Evolutionary conservation across 92 coral and sea anemone species (phyloP).

Genomic region (Palythoa grandis): DNA sequence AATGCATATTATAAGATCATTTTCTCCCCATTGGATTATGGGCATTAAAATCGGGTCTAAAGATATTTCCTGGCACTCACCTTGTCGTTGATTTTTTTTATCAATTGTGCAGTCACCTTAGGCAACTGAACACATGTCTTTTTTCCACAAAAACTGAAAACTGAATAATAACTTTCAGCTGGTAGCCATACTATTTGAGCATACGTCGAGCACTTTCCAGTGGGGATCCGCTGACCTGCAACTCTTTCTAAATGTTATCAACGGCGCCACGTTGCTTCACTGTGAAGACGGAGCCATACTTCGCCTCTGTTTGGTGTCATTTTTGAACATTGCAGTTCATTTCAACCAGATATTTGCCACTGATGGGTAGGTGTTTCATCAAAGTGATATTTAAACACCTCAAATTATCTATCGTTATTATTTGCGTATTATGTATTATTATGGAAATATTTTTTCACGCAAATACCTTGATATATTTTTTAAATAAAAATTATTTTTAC

Average conservation of each 20-base stretch:
- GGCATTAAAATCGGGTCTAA: no score
- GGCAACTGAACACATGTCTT: background rate
- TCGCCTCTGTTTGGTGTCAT: slow-evolving; percentile 87
- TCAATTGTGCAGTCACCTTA: no score
- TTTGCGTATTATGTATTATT: no score
- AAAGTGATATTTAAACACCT: background rate
- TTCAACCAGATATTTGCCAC: slow-evolving; percentile 89
- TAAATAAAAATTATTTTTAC: no score
- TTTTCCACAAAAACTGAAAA: background rate
- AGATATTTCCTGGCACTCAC: no score
- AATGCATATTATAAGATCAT: no score
- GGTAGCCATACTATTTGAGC: slow-evolving; percentile 83
- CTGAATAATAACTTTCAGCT: slow-evolving; percentile 62
- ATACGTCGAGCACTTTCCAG: slow-evolving; percentile 92
- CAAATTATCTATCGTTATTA: no score
- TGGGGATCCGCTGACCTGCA: slow-evolving; percentile 97
- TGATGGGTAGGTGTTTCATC: slow-evolving; percentile 79
- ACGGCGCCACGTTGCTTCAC: slow-evolving; percentile 92
- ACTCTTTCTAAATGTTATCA: slow-evolving; percentile 91
- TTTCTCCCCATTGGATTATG: no score
- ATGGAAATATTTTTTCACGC: no score
- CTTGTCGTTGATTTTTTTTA: no score
- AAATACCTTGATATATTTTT: no score
- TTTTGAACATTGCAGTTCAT: slow-evolving; percentile 89
- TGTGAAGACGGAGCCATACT: slow-evolving; percentile 96